phyloP scores from a whole-genome alignment of 2,113 vertebrate genomes.

The Erythrocebus patas region DNA sequence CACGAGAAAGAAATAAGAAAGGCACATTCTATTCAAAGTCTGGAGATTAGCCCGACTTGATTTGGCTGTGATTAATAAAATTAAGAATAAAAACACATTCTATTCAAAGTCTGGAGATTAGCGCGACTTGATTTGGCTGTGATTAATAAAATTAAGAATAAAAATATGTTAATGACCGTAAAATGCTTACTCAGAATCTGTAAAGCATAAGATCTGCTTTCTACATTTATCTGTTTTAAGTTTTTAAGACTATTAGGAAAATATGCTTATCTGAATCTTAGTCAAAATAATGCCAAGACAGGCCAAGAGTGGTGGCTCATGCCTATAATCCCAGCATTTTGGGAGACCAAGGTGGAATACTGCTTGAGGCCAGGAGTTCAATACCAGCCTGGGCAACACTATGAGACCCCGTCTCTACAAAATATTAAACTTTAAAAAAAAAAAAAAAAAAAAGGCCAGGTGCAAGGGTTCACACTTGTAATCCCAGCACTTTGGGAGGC shows the following conservation, averaged over 20 bases:
- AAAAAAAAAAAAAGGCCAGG: too few relatives aligned
- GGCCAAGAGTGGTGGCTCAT: too few relatives aligned
- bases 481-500: too few relatives aligned
- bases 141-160: conserved; percentile 33
- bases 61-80: conserved; percentile 14
- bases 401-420: too few relatives aligned
- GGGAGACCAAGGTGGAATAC: too few relatives aligned
- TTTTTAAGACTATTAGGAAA: neutral
- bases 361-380: too few relatives aligned
- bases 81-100: conserved; percentile 12
- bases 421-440: too few relatives aligned
- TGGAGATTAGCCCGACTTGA: neutral
- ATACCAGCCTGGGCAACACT: too few relatives aligned
- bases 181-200: neutral
- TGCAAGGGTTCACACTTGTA: too few relatives aligned
- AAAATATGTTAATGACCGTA: neutral
- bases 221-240: neutral
- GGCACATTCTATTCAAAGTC: neutral
- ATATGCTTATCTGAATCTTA: neutral
- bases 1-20: neutral
- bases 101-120: neutral
- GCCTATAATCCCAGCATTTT: too few relatives aligned
- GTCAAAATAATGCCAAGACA: neutral
- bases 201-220: neutral
- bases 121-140: neutral